These are phyloP conservation scores for Neoscelio sp. DNA, from an alignment of 2,888 invertebrate genomes.

Conservation along the genomic window DNA sequence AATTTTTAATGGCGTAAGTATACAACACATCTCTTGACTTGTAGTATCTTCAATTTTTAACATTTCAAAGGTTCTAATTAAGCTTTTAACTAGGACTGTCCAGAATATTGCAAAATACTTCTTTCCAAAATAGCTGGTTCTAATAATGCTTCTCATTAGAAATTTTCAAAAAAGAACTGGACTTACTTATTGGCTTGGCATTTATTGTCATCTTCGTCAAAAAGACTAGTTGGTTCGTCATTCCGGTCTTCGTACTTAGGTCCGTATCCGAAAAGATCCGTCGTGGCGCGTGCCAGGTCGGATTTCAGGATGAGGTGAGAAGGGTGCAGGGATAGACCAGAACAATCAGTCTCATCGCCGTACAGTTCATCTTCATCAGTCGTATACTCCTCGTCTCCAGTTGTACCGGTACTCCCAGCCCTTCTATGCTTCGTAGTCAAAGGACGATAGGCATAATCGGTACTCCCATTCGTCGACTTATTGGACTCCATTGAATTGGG, in stretches of 20 bases:
- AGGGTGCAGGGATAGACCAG: slow-evolving; percentile 72
- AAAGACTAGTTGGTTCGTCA: slow-evolving; percentile 83
- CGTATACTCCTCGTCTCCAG: slow-evolving; percentile 85
- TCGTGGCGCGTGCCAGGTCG: slow-evolving; percentile 79
- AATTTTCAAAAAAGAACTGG: too few species aligned
- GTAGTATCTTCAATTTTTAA: slow-evolving; percentile 5
- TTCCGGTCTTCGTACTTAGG: slow-evolving; percentile 72
- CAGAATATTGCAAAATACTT: too few species aligned
- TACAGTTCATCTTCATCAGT: slow-evolving; percentile 84
- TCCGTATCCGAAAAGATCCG: slow-evolving; percentile 79
- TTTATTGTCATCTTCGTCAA: slow-evolving; percentile 79
- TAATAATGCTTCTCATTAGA: too few species aligned
- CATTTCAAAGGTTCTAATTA: not conserved
- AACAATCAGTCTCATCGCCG: slow-evolving; percentile 83
- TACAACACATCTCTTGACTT: not conserved
- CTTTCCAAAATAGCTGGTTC: too few species aligned
- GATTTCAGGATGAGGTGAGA: slow-evolving; percentile 78
- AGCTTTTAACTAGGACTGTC: too few species aligned
- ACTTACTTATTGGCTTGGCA: slow-evolving; percentile 69
- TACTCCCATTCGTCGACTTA: slow-evolving; percentile 75
- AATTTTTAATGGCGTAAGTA: too few species aligned
- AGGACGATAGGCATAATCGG: slow-evolving; percentile 79
- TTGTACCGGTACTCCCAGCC: slow-evolving; percentile 84
- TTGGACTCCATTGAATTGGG: slow-evolving; percentile 79
- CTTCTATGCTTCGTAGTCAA: slow-evolving; percentile 79